Conservation (phyloP, 2,888 invertebrate genomes). For the Chrysolina haemoptera region DNA sequence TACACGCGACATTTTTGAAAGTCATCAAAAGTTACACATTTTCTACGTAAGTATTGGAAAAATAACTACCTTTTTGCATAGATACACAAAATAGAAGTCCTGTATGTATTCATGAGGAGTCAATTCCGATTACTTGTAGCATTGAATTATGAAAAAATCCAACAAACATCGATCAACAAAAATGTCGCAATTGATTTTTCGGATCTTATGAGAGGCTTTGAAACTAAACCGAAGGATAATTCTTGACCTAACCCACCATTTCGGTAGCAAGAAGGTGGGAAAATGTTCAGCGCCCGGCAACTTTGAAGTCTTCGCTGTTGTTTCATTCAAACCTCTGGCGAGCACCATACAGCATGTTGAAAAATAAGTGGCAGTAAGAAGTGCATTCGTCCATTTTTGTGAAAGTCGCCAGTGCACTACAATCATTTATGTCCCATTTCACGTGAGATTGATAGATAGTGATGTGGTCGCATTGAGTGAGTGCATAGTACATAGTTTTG, state of each 20-base stretch:
- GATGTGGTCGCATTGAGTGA: conserved; percentile 38
- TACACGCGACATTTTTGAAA: too few relatives aligned
- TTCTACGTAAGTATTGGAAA: too few relatives aligned
- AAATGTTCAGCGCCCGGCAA: conserved; percentile 1
- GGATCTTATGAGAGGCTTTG: too few relatives aligned
- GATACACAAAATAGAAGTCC: too few relatives aligned
- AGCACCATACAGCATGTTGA: conserved; percentile 18
- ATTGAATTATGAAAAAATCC: too few relatives aligned
- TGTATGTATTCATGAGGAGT: too few relatives aligned
- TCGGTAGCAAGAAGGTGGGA: background rate
- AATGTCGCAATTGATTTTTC: too few relatives aligned
- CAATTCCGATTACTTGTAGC: too few relatives aligned
- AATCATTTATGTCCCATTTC: conserved; percentile 10
- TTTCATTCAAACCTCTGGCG: conserved; percentile 5
- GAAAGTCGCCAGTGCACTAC: conserved; percentile 25
- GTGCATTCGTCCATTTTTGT: conserved; percentile 31
- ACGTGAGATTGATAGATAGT: conserved; percentile 23
- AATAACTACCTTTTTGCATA: too few relatives aligned
- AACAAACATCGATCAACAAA: too few relatives aligned
- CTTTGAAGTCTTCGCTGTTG: background rate
- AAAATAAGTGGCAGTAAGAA: conserved; percentile 22
- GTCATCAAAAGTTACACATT: too few relatives aligned
- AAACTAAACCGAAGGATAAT: too few relatives aligned
- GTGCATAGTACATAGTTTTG: background rate
- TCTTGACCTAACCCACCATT: background rate